Conservation (phyloP, 2,888 invertebrate species). For the Sericinus montela region DNA sequence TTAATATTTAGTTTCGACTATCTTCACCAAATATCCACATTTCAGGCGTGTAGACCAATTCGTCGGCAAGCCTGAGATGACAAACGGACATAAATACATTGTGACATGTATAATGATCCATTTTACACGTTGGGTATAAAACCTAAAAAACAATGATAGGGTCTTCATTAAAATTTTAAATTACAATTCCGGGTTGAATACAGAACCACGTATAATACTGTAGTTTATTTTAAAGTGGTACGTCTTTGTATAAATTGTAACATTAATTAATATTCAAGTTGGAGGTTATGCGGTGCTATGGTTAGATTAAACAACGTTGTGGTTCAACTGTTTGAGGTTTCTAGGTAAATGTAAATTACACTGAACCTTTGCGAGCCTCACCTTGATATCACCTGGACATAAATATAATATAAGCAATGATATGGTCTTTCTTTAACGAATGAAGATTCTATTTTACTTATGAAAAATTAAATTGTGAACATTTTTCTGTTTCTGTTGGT, state of each 20-base stretch:
- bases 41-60: too few species aligned
- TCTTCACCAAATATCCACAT: too few species aligned
- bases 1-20: too few species aligned
- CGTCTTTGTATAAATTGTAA: not conserved
- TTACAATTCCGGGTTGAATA: not conserved
- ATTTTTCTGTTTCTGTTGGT: too few species aligned
- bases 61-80: too few species aligned
- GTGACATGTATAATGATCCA: too few species aligned
- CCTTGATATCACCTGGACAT: not conserved
- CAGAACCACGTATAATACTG: not conserved
- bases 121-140: too few species aligned
- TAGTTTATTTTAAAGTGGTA: not conserved
- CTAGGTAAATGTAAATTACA: constrained; percentile 5
- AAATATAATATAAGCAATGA: not conserved
- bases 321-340: not conserved
- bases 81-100: too few species aligned
- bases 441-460: too few species aligned
- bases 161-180: not conserved
- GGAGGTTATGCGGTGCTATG: constrained; percentile 1
- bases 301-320: constrained; percentile 5
- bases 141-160: too few species aligned
- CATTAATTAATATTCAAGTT: constrained; percentile 2
- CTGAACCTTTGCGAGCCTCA: not conserved
- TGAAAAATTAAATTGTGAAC: too few species aligned
- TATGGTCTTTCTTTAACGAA: too few species aligned